Evolutionary conservation across 2,113 vertebrate genomes (phyloP).

Genomic region (Hassar affinis): DNA sequence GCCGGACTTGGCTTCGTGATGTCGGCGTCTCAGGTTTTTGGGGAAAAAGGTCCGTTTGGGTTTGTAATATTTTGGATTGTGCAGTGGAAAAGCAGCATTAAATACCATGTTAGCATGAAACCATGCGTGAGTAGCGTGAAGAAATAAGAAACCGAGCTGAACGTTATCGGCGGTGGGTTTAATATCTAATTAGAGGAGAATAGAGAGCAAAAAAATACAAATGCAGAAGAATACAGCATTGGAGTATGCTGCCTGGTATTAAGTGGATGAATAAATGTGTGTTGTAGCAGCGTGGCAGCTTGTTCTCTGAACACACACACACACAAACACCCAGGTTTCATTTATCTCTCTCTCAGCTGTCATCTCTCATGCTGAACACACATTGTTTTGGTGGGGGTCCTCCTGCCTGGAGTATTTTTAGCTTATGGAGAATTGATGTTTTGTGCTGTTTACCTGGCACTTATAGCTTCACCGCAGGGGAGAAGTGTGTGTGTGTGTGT

Average conservation of each 20-base stretch:
- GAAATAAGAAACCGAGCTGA: background rate
- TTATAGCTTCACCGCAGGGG: slow-evolving; percentile 26
- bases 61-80: background rate
- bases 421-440: slow-evolving; percentile 38
- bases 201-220: background rate
- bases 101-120: background rate
- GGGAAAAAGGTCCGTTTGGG: background rate
- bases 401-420: slow-evolving; percentile 37
- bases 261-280: slow-evolving; percentile 4
- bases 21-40: background rate
- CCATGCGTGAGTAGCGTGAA: background rate
- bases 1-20: background rate
- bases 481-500: slow-evolving; percentile 10
- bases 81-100: background rate
- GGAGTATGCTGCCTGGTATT: background rate
- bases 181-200: background rate
- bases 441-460: slow-evolving; percentile 34
- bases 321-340: slow-evolving; percentile 8
- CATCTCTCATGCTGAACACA: slow-evolving; percentile 27
- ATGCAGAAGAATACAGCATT: background rate
- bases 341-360: slow-evolving; percentile 37
- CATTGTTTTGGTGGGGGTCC: slow-evolving; percentile 29
- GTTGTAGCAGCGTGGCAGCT: background rate
- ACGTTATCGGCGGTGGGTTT: background rate
- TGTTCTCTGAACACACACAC: slow-evolving; percentile 1